phyloP scores from a whole-genome alignment of 1,140 invertebrate species.

The Aphaenogaster rudis region DNA sequence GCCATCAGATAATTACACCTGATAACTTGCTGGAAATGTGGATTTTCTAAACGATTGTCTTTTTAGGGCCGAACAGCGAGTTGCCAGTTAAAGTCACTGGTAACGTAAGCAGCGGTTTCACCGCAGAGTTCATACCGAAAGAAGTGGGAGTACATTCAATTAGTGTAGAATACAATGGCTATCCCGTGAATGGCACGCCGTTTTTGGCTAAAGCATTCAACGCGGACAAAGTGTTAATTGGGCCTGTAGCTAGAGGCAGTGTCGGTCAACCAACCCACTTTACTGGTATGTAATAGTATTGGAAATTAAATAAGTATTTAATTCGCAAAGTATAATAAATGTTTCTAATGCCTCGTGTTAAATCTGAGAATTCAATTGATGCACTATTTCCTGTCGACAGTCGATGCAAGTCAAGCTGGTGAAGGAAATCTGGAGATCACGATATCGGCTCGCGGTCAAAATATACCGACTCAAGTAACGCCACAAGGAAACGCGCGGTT shows the following conservation, averaged over 20 bases:
- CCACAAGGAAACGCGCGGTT: conserved; percentile 96
- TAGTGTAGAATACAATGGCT: conserved; percentile 96
- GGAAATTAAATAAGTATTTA: not conserved
- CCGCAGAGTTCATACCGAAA: conserved; percentile 96
- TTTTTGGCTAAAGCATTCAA: conserved; percentile 98
- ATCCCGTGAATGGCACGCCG: conserved; percentile 96
- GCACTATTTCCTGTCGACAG: conserved; percentile 85
- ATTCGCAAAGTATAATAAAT: not conserved
- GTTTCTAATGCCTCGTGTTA: not conserved
- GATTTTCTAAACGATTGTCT: conserved; percentile 42
- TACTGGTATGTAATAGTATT: conserved; percentile 87
- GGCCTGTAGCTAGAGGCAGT: conserved; percentile 92
- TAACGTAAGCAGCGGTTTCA: conserved; percentile 94
- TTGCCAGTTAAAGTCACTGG: conserved; percentile 96
- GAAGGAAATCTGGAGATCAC: conserved; percentile 99
- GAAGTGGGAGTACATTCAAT: conserved; percentile 96
- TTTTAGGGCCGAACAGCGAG: conserved; percentile 90
- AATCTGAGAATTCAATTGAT: not conserved
- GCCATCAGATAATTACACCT: not conserved
- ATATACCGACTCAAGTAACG: conserved; percentile 99
- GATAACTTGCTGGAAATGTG: not conserved
- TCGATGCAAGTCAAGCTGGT: conserved; percentile 98
- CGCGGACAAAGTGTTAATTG: conserved; percentile 95
- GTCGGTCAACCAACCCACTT: conserved; percentile 96
- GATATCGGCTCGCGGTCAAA: conserved; percentile 96